Conservation (phyloP, 2,113 vertebrate genomes). For the Cheirogaleus medius region DNA sequence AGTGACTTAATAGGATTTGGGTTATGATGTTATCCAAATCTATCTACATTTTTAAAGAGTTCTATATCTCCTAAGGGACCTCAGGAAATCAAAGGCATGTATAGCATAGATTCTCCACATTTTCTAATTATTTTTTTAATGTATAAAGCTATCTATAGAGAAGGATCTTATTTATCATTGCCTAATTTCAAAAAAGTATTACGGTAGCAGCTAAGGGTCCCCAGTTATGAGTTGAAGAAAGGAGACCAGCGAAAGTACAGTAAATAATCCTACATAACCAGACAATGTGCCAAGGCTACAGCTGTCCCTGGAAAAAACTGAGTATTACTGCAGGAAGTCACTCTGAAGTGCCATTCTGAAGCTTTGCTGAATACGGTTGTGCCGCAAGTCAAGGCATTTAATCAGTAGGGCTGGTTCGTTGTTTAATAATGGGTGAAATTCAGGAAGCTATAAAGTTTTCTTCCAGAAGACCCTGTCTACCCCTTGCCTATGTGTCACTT, state of each 20-base stretch:
- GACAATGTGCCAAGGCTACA: not conserved
- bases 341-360: not conserved
- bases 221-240: not conserved
- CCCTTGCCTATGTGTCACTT: not conserved
- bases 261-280: not conserved
- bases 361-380: not conserved
- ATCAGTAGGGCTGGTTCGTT: not conserved
- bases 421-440: not conserved
- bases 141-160: not conserved
- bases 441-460: not conserved
- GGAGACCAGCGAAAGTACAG: not conserved
- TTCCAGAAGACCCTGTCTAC: not conserved
- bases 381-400: not conserved
- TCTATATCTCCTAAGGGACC: not conserved
- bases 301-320: not conserved
- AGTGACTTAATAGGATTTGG: not conserved
- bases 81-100: not conserved
- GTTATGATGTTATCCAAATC: not conserved
- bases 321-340: not conserved
- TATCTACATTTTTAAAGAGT: constrained; percentile 34
- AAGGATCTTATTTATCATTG: not conserved
- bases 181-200: not conserved
- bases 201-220: not conserved
- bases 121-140: not conserved
- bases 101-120: not conserved